phyloP scores from a whole-genome alignment of 2,113 vertebrate genomes.

The Antechinus flavipes region DNA sequence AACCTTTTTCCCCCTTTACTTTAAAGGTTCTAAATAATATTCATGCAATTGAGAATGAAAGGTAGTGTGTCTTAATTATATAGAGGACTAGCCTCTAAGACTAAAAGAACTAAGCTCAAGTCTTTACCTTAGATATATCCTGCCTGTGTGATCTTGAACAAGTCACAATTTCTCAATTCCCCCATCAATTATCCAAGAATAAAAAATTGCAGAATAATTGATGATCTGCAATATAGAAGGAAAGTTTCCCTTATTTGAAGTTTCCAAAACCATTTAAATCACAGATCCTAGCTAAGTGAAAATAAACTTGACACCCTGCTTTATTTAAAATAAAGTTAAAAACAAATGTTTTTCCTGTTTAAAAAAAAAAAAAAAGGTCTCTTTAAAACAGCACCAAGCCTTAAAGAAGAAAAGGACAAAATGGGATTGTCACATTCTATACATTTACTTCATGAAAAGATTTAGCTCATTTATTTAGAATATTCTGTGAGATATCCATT shows the following conservation, averaged over 20 bases:
- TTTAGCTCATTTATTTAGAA: conserved; percentile 63
- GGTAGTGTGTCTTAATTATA: not conserved
- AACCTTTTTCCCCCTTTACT: conserved; percentile 5
- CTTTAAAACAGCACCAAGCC: conserved; percentile 39
- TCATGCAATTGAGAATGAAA: conserved; percentile 59
- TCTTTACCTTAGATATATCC: not conserved
- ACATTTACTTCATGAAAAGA: conserved; percentile 43
- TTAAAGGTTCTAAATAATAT: conserved; percentile 70
- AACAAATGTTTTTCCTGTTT: not conserved
- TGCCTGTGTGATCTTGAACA: not conserved
- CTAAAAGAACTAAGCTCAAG: not conserved
- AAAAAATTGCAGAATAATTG: not conserved
- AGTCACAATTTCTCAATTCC: not conserved
- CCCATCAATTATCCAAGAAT: not conserved
- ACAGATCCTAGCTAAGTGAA: not conserved
- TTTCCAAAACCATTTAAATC: not conserved
- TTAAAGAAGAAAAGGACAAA: conserved; percentile 38
- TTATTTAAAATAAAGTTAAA: not conserved
- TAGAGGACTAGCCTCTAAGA: not conserved
- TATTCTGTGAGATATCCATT: conserved; percentile 72
- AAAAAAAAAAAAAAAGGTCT: not conserved
- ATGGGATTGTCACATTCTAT: not conserved
- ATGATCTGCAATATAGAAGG: not conserved
- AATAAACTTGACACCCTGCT: not conserved
- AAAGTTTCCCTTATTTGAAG: conserved; percentile 17